Evolutionary conservation across 2,113 vertebrate genomes (phyloP).

Genomic region (Gobiocypris rarus): DNA sequence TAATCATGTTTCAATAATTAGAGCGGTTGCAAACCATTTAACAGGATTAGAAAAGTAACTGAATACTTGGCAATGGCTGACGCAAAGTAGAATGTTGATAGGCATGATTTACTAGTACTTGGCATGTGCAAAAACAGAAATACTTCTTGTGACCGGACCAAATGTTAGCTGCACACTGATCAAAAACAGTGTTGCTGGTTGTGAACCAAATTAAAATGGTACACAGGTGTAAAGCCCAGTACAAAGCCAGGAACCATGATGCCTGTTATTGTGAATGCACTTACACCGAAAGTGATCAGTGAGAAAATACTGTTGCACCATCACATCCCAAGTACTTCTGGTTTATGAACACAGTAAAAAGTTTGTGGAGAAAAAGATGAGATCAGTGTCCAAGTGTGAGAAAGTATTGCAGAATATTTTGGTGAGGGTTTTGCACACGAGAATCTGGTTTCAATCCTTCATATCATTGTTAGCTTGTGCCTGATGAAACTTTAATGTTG

Average conservation of each 20-base stretch:
- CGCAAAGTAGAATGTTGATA: conserved; percentile 1
- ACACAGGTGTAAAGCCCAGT: not conserved
- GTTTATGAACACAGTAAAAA: not conserved
- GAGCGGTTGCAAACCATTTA: not conserved
- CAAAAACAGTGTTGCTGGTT: conserved; percentile 11
- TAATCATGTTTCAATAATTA: not conserved
- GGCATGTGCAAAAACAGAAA: not conserved
- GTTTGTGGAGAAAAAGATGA: not conserved
- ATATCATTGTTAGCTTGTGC: conserved; percentile 58
- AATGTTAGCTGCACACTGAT: not conserved
- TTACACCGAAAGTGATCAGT: not conserved
- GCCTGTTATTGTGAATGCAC: not conserved
- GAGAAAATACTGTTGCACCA: conserved; percentile 43
- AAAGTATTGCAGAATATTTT: conserved; percentile 20
- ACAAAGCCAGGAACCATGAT: not conserved
- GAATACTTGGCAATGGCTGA: conserved; percentile 55
- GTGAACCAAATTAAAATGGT: not conserved
- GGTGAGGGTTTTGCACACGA: conserved; percentile 8
- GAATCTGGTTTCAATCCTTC: conserved; percentile 68
- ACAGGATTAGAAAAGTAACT: conserved; percentile 1
- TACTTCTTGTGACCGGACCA: not conserved
- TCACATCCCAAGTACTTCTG: conserved; percentile 33
- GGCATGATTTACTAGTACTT: conserved; percentile 5
- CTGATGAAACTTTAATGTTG: conserved; percentile 53
- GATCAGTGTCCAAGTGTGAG: conserved; percentile 12